phyloP scores from a whole-genome alignment of 1,140 invertebrate genomes.

The Calephelis virginiensis region DNA sequence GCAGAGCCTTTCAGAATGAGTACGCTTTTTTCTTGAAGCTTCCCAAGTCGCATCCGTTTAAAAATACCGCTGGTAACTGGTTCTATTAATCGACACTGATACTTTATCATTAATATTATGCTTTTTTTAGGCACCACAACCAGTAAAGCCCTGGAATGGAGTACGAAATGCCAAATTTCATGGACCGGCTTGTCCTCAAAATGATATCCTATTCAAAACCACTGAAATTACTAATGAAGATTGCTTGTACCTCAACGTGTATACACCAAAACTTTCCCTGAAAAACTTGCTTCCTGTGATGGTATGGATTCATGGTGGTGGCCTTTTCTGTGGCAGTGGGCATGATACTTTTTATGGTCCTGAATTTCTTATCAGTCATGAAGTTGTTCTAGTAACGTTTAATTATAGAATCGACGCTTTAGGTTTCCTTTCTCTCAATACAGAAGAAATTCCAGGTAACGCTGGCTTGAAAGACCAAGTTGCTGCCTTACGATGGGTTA shows the following conservation, averaged over 20 bases:
- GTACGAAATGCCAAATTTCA: constrained; percentile 40
- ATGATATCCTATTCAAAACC: constrained; percentile 23
- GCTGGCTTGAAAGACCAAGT: constrained; percentile 84
- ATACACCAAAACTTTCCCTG: constrained; percentile 64
- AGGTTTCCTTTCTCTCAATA: constrained; percentile 68
- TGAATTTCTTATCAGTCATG: constrained; percentile 80
- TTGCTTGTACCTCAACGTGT: constrained; percentile 83
- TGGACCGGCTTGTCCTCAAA: constrained; percentile 41
- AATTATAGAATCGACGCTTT: constrained; percentile 43
- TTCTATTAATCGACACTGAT: no score
- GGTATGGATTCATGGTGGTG: constrained; percentile 76
- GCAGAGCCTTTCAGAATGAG: no score
- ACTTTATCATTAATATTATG: no score
- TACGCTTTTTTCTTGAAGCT: no score
- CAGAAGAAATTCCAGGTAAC: constrained; percentile 82
- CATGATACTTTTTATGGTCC: constrained; percentile 78
- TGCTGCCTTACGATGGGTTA: constrained; percentile 80
- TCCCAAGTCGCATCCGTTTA: no score
- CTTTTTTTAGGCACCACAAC: constrained; percentile 45
- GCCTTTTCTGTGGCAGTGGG: constrained; percentile 79
- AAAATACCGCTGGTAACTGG: no score
- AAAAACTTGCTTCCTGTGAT: constrained; percentile 59
- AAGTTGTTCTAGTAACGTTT: constrained; percentile 80
- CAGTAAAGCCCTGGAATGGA: constrained; percentile 48
- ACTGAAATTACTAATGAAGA: constrained; percentile 60